Percentiles rank a stretch among this genome's conserved stretches.
These are phyloP conservation scores for Melipona bicolor DNA, from an alignment of 2,888 invertebrate genomes.

Conservation along the genomic window DNA sequence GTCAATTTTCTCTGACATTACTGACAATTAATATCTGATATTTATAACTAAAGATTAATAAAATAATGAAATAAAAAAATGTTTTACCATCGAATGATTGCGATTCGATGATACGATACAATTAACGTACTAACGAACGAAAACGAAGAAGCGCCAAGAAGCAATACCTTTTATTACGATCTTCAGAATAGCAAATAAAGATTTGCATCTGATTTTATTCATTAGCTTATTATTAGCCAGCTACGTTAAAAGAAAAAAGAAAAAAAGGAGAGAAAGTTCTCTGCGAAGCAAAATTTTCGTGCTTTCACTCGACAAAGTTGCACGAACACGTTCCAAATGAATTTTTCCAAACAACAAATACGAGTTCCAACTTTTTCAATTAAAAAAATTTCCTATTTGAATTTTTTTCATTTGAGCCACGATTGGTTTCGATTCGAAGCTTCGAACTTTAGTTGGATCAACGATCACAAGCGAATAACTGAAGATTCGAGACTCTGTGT, in stretches of 20 bases:
- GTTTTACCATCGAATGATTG: not conserved
- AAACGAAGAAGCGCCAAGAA: not conserved
- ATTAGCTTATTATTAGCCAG: not conserved
- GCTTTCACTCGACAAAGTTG: slow-evolving; percentile 32
- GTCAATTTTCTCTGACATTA: too few species aligned
- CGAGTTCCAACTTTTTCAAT: not conserved
- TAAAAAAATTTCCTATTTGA: not conserved
- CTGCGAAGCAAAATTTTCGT: slow-evolving; percentile 11
- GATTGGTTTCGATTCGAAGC: not conserved
- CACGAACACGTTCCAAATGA: not conserved
- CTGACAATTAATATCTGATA: too few species aligned
- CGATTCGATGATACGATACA: not conserved
- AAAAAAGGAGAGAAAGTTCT: slow-evolving; percentile 23
- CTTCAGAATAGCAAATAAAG: not conserved
- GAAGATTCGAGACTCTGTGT: slow-evolving; percentile 33
- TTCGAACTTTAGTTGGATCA: too few species aligned
- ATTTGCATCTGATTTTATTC: not conserved
- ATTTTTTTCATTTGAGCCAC: not conserved
- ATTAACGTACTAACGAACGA: not conserved
- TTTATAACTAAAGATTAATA: too few species aligned
- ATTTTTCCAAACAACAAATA: not conserved
- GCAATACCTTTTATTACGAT: not conserved
- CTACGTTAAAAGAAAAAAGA: not conserved
- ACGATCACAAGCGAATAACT: slow-evolving; percentile 3
- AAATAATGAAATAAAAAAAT: too few species aligned